Conservation (phyloP, 2,888 invertebrate genomes). For the Bhutanitis thaidina region DNA sequence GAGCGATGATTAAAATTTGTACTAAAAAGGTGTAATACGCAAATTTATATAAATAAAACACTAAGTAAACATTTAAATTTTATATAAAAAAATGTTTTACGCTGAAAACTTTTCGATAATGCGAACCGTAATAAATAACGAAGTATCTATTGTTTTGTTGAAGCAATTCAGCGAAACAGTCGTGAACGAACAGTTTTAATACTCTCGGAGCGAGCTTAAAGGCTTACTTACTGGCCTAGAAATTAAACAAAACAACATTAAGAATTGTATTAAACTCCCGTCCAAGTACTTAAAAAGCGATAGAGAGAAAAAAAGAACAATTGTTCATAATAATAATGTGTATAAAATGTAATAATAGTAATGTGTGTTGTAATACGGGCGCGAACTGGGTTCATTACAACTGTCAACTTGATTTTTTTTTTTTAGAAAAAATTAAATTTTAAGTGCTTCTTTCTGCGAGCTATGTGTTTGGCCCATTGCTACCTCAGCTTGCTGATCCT, state of each 20-base stretch:
- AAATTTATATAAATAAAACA: too few relatives aligned
- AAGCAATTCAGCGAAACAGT: neutral
- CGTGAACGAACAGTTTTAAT: neutral
- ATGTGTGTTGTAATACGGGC: too few relatives aligned
- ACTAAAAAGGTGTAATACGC: too few relatives aligned
- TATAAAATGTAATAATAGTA: too few relatives aligned
- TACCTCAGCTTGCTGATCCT: too few relatives aligned
- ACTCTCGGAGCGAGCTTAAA: slow-evolving; percentile 3
- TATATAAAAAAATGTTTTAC: neutral
- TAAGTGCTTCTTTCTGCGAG: too few relatives aligned
- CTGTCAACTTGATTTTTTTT: too few relatives aligned
- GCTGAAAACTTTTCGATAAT: neutral
- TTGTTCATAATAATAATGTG: too few relatives aligned
- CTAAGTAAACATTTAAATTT: neutral
- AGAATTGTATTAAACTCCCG: neutral
- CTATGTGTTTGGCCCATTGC: too few relatives aligned
- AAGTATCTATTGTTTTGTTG: neutral
- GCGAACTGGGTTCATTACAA: too few relatives aligned
- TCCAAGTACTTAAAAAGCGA: neutral
- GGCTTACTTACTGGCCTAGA: neutral
- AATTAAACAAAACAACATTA: slow-evolving; percentile 1
- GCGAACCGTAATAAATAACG: neutral
- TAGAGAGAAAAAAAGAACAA: neutral
- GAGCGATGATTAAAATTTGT: too few relatives aligned
- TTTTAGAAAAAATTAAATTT: too few relatives aligned